These are phyloP conservation scores for Pteronotus mesoamericanus DNA, from an alignment of 2,797 vertebrate species.

Conservation along the genomic window DNA sequence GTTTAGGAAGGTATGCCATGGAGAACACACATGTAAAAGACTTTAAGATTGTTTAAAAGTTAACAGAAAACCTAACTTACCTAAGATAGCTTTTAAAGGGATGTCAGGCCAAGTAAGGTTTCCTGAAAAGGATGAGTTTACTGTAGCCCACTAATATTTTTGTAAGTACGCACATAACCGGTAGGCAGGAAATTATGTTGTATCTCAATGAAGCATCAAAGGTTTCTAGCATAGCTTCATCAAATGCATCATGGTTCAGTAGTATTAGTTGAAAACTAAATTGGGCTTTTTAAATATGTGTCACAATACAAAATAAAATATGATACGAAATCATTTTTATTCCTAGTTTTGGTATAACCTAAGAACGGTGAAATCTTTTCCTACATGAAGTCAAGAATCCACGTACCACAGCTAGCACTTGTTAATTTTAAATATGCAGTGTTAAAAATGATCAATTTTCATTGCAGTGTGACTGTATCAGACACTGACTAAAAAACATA, in stretches of 20 bases:
- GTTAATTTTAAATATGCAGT: background rate
- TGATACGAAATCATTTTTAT: background rate
- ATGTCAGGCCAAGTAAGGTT: background rate
- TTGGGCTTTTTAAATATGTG: background rate
- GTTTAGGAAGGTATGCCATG: background rate
- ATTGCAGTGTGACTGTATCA: background rate
- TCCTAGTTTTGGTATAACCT: background rate
- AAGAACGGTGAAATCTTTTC: background rate
- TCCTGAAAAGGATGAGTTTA: background rate
- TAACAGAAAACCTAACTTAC: background rate
- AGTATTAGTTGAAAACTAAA: background rate
- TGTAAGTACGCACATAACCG: background rate
- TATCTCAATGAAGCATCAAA: background rate
- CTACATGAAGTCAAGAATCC: background rate
- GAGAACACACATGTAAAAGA: background rate
- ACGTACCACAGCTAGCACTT: background rate
- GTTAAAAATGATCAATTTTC: background rate
- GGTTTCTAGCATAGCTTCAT: background rate
- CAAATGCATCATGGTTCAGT: background rate
- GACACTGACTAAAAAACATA: background rate
- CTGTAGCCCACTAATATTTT: background rate
- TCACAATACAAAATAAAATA: background rate
- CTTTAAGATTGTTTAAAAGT: background rate
- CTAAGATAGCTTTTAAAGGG: background rate
- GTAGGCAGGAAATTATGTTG: background rate